Percentiles rank a stretch among this genome's conserved stretches.
Evolutionary conservation across 2,888 invertebrate genomes (phyloP).

Genomic region (Gisinianus flammeolus): DNA sequence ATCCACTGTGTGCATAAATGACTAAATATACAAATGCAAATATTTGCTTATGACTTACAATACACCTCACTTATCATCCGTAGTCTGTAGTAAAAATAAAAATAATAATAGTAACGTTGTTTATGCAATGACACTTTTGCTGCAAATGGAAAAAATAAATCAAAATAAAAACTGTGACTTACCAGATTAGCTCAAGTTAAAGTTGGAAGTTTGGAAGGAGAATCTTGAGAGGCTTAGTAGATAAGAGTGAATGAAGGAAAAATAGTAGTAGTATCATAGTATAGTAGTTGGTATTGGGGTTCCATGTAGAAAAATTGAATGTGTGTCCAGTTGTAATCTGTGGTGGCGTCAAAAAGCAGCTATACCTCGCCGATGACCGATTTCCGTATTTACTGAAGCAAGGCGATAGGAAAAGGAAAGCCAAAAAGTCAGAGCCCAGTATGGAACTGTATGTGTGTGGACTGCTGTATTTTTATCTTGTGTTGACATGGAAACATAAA

Average conservation of each 20-base stretch:
- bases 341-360: not conserved
- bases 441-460: not conserved
- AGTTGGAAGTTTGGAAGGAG: no score
- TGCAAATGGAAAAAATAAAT: not conserved
- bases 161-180: constrained; percentile 3
- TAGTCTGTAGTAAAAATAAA: not conserved
- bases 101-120: not conserved
- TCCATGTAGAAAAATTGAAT: not conserved
- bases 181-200: not conserved
- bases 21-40: not conserved
- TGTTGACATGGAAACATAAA: constrained; percentile 38
- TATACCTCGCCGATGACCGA: constrained; percentile 16
- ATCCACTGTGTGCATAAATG: no score
- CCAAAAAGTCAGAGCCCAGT: not conserved
- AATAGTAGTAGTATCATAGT: not conserved
- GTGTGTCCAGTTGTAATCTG: not conserved
- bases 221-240: not conserved
- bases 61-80: not conserved
- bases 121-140: not conserved
- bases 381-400: constrained; percentile 29
- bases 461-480: constrained; percentile 23
- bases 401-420: constrained; percentile 19
- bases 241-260: not conserved
- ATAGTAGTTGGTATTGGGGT: not conserved
- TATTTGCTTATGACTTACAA: not conserved